These are phyloP conservation scores for Cyanoderma ruficeps DNA, from an alignment of 2,113 vertebrate species.

Conservation along the genomic window DNA sequence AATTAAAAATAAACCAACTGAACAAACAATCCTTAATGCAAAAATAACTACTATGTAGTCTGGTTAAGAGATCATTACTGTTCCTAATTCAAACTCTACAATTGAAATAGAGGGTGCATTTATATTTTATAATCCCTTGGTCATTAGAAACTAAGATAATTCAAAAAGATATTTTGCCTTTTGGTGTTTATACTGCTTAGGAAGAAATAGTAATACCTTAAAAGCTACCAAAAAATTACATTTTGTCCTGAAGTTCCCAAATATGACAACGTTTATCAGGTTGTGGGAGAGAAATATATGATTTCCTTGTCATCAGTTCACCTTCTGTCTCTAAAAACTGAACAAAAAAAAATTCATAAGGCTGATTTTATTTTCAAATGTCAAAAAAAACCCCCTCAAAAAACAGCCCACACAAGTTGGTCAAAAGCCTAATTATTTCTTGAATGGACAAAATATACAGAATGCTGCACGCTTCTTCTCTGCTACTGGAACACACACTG, in stretches of 20 bases:
- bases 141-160: neutral
- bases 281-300: neutral
- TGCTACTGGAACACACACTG: fast-evolving
- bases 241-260: neutral
- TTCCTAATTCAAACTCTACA: neutral
- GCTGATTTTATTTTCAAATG: neutral
- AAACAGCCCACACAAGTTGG: neutral
- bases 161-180: neutral
- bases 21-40: neutral
- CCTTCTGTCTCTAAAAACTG: neutral
- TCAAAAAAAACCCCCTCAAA: neutral
- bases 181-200: neutral
- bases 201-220: neutral
- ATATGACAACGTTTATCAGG: neutral
- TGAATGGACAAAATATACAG: neutral
- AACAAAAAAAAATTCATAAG: neutral
- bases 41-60: neutral
- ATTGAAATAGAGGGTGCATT: neutral
- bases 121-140: neutral
- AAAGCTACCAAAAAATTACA: neutral
- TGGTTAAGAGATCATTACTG: neutral
- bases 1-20: neutral
- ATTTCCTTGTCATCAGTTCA: neutral
- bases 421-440: neutral
- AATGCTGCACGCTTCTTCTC: neutral